These are phyloP conservation scores for Tinamus major DNA, from an alignment of 2,797 vertebrate species.

Conservation along the genomic window DNA sequence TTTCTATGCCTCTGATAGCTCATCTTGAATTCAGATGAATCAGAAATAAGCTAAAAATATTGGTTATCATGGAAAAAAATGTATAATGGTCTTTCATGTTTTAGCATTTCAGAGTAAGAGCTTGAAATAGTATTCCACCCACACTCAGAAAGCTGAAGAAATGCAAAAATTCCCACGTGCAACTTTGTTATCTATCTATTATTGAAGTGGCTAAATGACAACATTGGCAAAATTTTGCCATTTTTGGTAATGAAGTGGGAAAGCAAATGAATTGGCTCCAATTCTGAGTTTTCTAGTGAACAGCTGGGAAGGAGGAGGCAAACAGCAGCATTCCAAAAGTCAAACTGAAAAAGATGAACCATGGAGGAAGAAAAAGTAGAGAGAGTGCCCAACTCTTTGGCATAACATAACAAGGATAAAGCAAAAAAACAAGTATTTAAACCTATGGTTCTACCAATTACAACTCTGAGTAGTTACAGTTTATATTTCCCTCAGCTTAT, in stretches of 20 bases:
- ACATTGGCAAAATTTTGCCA: conserved; percentile 69
- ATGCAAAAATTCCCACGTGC: conserved; percentile 61
- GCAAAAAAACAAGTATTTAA: neutral
- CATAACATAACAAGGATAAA: neutral
- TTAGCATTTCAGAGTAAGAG: conserved; percentile 63
- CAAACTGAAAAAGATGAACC: conserved; percentile 15
- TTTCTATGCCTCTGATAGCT: conserved; percentile 10
- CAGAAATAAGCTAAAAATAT: conserved; percentile 68
- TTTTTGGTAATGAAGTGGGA: conserved; percentile 70
- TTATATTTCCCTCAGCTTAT: neutral
- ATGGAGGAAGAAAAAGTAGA: neutral
- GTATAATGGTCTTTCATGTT: conserved; percentile 55
- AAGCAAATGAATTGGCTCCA: conserved; percentile 63
- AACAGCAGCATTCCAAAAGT: conserved; percentile 59
- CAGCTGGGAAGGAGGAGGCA: conserved; percentile 61
- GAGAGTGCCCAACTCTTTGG: neutral
- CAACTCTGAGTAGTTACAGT: neutral
- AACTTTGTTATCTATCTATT: conserved; percentile 70
- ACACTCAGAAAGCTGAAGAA: conserved; percentile 59
- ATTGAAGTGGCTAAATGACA: conserved; percentile 64
- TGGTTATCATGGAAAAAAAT: neutral
- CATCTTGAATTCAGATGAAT: conserved; percentile 44
- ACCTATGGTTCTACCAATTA: neutral
- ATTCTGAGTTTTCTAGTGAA: conserved; percentile 38
- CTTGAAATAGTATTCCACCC: conserved; percentile 68